Percentiles rank a stretch among this genome's conserved stretches.
These are phyloP conservation scores for Mechanitis messenoides DNA, from an alignment of 2,888 invertebrate genomes.

Conservation along the genomic window DNA sequence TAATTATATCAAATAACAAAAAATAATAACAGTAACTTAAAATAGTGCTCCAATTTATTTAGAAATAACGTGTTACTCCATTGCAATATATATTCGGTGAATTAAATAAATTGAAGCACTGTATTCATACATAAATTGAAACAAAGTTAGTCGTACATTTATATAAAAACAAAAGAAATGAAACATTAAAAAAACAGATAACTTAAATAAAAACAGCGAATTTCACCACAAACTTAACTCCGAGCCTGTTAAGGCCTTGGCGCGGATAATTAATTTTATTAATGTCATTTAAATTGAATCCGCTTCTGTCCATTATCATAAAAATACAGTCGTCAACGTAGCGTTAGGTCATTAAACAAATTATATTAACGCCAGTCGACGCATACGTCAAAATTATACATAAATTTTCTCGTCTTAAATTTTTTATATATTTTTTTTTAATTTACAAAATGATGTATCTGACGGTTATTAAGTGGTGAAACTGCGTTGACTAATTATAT, in stretches of 20 bases:
- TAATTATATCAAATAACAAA: slow-evolving; percentile 21
- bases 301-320: slow-evolving; percentile 35
- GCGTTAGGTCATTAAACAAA: slow-evolving; percentile 31
- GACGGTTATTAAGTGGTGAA: slow-evolving; percentile 19
- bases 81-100: neutral
- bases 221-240: slow-evolving; percentile 35
- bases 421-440: slow-evolving; percentile 1
- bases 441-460: neutral
- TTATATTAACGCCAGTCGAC: slow-evolving; percentile 26
- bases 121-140: slow-evolving; percentile 14
- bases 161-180: slow-evolving; percentile 23
- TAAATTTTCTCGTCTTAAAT: neutral
- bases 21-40: slow-evolving; percentile 17
- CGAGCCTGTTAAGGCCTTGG: slow-evolving; percentile 30
- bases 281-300: slow-evolving; percentile 37
- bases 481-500: slow-evolving; percentile 19
- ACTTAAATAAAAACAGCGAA: slow-evolving; percentile 26
- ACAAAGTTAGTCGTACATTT: slow-evolving; percentile 23
- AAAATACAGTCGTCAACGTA: slow-evolving; percentile 32
- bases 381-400: slow-evolving; percentile 10
- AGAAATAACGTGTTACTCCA: neutral
- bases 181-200: slow-evolving; percentile 26
- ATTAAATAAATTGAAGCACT: slow-evolving; percentile 22
- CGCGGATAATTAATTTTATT: slow-evolving; percentile 37
- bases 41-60: slow-evolving; percentile 21